Conservation (phyloP, 2,113 vertebrate genomes). For the Heterotis niloticus region DNA sequence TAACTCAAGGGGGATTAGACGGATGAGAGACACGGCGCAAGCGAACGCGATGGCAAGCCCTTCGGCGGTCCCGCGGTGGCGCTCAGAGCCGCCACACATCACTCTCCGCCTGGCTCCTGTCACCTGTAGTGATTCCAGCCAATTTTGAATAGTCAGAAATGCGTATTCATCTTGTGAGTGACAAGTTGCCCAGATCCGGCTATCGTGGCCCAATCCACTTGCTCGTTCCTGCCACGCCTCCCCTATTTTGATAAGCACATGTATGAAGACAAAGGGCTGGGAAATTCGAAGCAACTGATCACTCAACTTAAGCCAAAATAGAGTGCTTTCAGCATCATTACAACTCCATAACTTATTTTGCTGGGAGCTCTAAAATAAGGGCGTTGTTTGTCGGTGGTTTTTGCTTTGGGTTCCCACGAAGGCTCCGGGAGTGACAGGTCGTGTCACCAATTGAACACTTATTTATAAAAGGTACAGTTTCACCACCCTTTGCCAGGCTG, state of each 20-base stretch:
- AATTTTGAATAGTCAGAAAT: conserved; percentile 29
- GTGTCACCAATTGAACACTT: too few relatives aligned
- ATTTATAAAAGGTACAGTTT: neutral
- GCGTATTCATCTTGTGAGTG: conserved; percentile 26
- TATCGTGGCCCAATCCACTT: neutral
- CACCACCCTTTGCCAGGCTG: neutral
- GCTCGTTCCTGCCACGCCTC: neutral
- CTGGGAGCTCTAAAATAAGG: neutral
- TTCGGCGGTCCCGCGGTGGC: neutral
- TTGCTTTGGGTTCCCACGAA: neutral
- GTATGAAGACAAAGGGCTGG: conserved; percentile 3
- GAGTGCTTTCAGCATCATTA: neutral
- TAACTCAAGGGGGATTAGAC: conserved; percentile 33
- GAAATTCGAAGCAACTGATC: neutral
- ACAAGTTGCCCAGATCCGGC: conserved; percentile 8
- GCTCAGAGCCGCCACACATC: conserved; percentile 12
- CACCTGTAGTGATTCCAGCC: conserved; percentile 28
- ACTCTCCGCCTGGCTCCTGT: conserved; percentile 27
- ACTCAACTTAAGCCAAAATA: neutral
- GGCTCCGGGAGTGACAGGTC: neutral
- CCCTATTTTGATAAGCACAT: neutral
- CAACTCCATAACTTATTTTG: neutral
- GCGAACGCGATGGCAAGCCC: neutral
- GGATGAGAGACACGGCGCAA: conserved; percentile 18
- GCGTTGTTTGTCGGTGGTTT: neutral